Evolutionary conservation across 2,113 vertebrate genomes (phyloP).

Genomic region (Xerus inauris): DNA sequence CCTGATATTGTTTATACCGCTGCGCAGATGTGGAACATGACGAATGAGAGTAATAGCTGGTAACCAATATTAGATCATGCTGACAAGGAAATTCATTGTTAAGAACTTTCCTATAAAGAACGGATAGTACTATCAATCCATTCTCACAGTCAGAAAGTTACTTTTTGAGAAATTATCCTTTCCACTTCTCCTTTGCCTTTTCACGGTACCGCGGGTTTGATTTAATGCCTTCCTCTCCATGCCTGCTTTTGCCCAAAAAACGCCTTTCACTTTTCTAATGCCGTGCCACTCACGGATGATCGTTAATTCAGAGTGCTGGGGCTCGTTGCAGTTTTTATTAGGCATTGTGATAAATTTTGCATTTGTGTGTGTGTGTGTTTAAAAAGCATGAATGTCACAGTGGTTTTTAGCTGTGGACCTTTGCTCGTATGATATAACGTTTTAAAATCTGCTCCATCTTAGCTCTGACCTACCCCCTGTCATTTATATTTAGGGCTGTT

Average conservation of each 20-base stretch:
- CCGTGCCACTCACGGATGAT: not conserved
- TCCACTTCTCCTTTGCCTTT: conserved; percentile 67
- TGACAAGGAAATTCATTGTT: conserved; percentile 78
- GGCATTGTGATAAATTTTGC: conserved; percentile 30
- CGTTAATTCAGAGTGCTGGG: conserved; percentile 38
- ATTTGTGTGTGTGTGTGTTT: conserved; percentile 18
- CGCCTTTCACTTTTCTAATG: conserved; percentile 42
- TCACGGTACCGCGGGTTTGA: not conserved
- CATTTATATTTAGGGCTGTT: not conserved
- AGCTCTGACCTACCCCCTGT: not conserved
- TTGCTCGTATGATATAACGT: not conserved
- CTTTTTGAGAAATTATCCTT: conserved; percentile 74
- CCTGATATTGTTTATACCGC: conserved; percentile 74
- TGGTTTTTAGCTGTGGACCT: not conserved
- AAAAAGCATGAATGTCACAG: conserved; percentile 15
- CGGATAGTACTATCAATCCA: not conserved
- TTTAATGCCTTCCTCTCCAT: conserved; percentile 37
- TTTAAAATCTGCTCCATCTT: conserved; percentile 5
- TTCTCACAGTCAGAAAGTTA: conserved; percentile 67
- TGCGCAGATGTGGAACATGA: conserved; percentile 54
- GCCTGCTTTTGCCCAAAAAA: conserved; percentile 57
- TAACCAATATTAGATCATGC: conserved; percentile 63
- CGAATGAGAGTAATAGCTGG: conserved; percentile 70
- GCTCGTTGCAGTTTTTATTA: conserved; percentile 37
- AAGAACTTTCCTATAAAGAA: conserved; percentile 72